Conservation (phyloP, 2,797 vertebrate genomes). For the Ambastaia sidthimunki region DNA sequence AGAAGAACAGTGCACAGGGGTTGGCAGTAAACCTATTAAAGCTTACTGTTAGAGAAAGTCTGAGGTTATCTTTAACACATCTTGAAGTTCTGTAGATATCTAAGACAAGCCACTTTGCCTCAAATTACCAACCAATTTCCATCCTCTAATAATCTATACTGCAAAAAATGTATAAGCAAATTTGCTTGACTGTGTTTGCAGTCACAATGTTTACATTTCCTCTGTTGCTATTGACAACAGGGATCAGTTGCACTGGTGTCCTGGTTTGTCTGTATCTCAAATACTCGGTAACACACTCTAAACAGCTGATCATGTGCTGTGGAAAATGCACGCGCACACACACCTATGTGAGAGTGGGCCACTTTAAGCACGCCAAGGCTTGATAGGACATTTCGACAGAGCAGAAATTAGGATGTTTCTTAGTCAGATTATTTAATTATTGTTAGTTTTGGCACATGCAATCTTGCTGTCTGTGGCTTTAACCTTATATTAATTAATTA, state of each 20-base stretch:
- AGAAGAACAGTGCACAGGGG: neutral
- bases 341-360: neutral
- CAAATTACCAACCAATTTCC: conserved; percentile 1
- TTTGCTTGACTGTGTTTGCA: conserved; percentile 5
- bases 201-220: conserved; percentile 31
- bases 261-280: conserved; percentile 35
- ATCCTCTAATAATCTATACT: neutral
- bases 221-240: conserved; percentile 35
- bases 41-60: neutral
- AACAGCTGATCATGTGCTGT: conserved; percentile 53
- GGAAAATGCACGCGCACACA: conserved; percentile 48
- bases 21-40: neutral
- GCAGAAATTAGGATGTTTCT: neutral
- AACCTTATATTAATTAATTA: neutral
- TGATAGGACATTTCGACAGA: neutral
- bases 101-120: neutral
- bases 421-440: neutral
- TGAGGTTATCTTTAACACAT: neutral
- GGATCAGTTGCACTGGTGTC: conserved; percentile 31
- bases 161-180: neutral
- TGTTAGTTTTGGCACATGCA: neutral
- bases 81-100: conserved; percentile 1
- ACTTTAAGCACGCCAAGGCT: conserved; percentile 20
- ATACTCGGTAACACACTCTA: conserved; percentile 20
- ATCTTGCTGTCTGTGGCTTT: neutral